Evolutionary conservation across 2,888 invertebrate genomes (phyloP).

Genomic region (Diachrysia chrysitis): DNA sequence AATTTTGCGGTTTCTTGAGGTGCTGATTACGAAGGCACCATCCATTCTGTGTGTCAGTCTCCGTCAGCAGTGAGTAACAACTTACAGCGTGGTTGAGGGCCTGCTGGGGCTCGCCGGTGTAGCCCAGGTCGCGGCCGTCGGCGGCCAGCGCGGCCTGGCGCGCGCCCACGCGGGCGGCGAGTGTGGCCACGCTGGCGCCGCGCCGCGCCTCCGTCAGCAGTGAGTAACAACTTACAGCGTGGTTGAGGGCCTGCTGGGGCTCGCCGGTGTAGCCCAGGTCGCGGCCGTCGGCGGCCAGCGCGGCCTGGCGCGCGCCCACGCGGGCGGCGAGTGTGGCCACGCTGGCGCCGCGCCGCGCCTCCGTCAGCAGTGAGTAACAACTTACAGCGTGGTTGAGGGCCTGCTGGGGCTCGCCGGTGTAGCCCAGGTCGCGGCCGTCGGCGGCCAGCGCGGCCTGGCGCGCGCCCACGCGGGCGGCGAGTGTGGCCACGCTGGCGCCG

Average conservation of each 20-base stretch:
- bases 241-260: slow-evolving; percentile 91
- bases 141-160: slow-evolving; percentile 90
- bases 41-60: too few relatives aligned
- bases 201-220: slow-evolving; percentile 44
- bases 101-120: slow-evolving; percentile 92
- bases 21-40: too few relatives aligned
- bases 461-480: slow-evolving; percentile 73
- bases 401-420: slow-evolving; percentile 92
- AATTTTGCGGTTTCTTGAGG: too few relatives aligned
- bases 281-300: slow-evolving; percentile 88
- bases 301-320: slow-evolving; percentile 85
- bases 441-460: slow-evolving; percentile 90
- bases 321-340: slow-evolving; percentile 87
- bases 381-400: slow-evolving; percentile 90
- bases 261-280: slow-evolving; percentile 95
- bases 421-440: slow-evolving; percentile 93
- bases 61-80: too few relatives aligned
- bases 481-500: slow-evolving; percentile 89
- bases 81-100: slow-evolving; percentile 90
- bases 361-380: slow-evolving; percentile 1
- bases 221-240: slow-evolving; percentile 65
- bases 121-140: slow-evolving; percentile 93
- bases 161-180: slow-evolving; percentile 73
- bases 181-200: slow-evolving; percentile 89
- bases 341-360: slow-evolving; percentile 81